Percentiles rank a stretch among this genome's conserved stretches.
These are phyloP conservation scores for Neolamprologus multifasciatus DNA, from an alignment of 2,797 vertebrate genomes.

Conservation along the genomic window DNA sequence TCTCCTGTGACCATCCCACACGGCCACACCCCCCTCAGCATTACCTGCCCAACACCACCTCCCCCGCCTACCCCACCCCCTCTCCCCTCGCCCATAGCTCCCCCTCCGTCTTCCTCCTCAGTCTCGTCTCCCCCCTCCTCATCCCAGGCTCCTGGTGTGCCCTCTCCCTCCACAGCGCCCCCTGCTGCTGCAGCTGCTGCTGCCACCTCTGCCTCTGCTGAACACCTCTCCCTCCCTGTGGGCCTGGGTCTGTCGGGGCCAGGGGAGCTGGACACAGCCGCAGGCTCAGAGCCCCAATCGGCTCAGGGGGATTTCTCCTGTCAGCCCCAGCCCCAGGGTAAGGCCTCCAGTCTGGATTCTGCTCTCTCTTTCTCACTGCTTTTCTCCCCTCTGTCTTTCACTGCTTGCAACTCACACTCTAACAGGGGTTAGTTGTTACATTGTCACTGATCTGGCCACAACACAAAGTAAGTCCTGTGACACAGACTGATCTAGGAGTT, in stretches of 20 bases:
- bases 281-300: constrained; percentile 77
- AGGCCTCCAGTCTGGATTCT: constrained; percentile 70
- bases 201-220: constrained; percentile 82
- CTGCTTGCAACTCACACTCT: constrained; percentile 66
- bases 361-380: constrained; percentile 7
- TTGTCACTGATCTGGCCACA: background rate
- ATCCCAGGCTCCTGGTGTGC: constrained; percentile 96
- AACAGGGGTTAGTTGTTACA: constrained; percentile 16
- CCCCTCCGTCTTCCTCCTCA: constrained; percentile 75
- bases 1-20: constrained; percentile 65
- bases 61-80: constrained; percentile 73
- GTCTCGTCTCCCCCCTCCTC: constrained; percentile 82
- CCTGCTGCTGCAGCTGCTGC: constrained; percentile 89
- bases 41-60: constrained; percentile 77
- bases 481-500: background rate
- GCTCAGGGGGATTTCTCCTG: constrained; percentile 82
- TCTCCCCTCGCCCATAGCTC: constrained; percentile 68
- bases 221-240: constrained; percentile 69
- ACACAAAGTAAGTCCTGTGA: background rate
- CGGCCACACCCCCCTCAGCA: constrained; percentile 66
- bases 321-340: constrained; percentile 89
- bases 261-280: constrained; percentile 84
- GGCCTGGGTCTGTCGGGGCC: constrained; percentile 84
- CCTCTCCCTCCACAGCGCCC: constrained; percentile 97
- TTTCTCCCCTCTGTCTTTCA: constrained; percentile 10